Evolutionary conservation across 2,797 vertebrate genomes (phyloP).

Genomic region (Taeniopygia guttata): DNA sequence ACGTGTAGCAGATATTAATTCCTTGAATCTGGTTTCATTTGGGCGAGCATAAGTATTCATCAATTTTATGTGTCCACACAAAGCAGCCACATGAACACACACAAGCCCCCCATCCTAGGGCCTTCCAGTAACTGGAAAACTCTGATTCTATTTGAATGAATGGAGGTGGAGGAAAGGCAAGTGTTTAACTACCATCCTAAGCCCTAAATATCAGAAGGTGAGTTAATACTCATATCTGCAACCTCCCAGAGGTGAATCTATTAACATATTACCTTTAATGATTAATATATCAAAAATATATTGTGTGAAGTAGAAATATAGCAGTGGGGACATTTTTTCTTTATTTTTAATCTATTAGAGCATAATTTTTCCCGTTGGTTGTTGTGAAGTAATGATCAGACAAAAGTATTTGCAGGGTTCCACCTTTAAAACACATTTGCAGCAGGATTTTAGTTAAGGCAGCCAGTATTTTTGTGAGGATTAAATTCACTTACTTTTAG

Average conservation of each 20-base stretch:
- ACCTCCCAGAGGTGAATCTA: not conserved
- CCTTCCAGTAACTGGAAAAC: not conserved
- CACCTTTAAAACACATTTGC: not conserved
- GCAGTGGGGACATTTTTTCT: not conserved
- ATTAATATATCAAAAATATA: not conserved
- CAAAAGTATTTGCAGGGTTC: not conserved
- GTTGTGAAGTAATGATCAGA: not conserved
- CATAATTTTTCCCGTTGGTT: not conserved
- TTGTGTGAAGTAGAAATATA: not conserved
- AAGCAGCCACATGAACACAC: not conserved
- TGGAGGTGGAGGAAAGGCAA: not conserved
- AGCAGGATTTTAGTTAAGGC: not conserved
- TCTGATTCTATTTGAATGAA: not conserved
- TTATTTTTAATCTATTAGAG: not conserved
- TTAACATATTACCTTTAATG: not conserved
- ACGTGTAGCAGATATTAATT: not conserved
- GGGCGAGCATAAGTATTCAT: not conserved
- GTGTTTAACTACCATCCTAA: not conserved
- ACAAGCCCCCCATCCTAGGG: fast-evolving
- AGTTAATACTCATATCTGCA: not conserved
- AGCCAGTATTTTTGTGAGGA: not conserved
- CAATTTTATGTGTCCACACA: not conserved
- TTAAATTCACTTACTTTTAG: not conserved
- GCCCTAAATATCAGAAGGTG: not conserved
- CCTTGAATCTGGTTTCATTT: not conserved